Evolutionary conservation across 2,113 vertebrate genomes (phyloP).

Genomic region (Rhipidura dahli): DNA sequence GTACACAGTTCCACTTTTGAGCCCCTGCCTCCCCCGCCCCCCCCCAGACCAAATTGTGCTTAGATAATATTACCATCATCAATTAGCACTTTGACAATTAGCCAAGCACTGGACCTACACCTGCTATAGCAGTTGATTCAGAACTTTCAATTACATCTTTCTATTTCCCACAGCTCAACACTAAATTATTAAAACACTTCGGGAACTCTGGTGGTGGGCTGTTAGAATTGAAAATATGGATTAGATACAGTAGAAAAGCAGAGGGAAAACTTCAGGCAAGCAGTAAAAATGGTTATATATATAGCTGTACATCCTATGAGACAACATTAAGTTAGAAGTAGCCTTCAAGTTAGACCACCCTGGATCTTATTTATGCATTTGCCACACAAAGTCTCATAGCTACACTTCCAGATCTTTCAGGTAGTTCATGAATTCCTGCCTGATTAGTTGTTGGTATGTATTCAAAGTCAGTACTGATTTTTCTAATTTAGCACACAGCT

Average conservation of each 20-base stretch:
- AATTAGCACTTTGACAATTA: background rate
- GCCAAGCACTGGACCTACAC: background rate
- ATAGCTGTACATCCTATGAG: background rate
- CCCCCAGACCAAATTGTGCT: background rate
- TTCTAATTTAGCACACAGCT: background rate
- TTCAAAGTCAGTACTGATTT: background rate
- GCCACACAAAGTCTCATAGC: background rate
- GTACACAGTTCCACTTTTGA: background rate
- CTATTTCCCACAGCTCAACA: background rate
- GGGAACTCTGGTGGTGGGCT: background rate
- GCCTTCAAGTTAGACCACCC: background rate
- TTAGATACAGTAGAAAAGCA: background rate
- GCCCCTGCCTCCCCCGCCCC: background rate
- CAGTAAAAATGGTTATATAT: background rate
- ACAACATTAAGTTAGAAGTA: background rate
- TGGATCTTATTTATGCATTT: background rate
- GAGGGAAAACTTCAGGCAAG: background rate
- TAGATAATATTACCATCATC: background rate
- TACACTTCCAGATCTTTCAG: background rate
- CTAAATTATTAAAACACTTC: background rate
- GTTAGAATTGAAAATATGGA: background rate
- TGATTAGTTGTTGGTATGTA: background rate
- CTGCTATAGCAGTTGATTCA: background rate
- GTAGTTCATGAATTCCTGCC: background rate
- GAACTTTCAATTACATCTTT: conserved; percentile 23